A percentile compares a stretch with the other conserved stretches of the same genome.
Evolutionary conservation across 53 echinoderm and acorn worm species (phyloP).

Genomic region (Glandiceps talaboti): DNA sequence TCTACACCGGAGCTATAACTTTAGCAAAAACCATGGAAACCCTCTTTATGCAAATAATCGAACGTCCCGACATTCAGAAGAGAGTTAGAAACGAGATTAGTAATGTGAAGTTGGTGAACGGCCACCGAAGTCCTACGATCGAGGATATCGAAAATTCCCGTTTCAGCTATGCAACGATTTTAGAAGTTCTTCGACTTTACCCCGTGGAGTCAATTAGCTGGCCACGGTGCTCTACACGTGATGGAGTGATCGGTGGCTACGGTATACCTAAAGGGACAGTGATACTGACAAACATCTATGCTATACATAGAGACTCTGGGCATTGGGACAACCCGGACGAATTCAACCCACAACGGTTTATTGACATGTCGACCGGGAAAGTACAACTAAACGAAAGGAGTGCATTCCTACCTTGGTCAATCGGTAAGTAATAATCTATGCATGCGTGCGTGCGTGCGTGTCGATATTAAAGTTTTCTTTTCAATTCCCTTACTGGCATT

Average conservation of each 20-base stretch:
- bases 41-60: not conserved
- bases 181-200: not conserved
- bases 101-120: not conserved
- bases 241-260: not conserved
- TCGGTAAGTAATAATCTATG: not conserved
- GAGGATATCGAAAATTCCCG: not conserved
- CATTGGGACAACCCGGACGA: not conserved
- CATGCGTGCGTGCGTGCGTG: not conserved
- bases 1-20: not conserved
- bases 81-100: not conserved
- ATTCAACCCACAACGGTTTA: not conserved
- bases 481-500: no score
- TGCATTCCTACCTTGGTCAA: not conserved
- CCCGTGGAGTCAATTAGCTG: not conserved
- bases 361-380: not conserved
- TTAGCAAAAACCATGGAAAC: not conserved
- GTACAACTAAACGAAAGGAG: not conserved
- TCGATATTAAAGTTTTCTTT: not conserved
- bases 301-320: not conserved
- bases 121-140: not conserved
- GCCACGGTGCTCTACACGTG: not conserved
- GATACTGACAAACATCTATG: not conserved
- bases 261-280: not conserved
- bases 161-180: not conserved
- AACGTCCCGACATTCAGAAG: not conserved